phyloP scores from a whole-genome alignment of 2,888 invertebrate genomes.

The Hecatera dysodea region DNA sequence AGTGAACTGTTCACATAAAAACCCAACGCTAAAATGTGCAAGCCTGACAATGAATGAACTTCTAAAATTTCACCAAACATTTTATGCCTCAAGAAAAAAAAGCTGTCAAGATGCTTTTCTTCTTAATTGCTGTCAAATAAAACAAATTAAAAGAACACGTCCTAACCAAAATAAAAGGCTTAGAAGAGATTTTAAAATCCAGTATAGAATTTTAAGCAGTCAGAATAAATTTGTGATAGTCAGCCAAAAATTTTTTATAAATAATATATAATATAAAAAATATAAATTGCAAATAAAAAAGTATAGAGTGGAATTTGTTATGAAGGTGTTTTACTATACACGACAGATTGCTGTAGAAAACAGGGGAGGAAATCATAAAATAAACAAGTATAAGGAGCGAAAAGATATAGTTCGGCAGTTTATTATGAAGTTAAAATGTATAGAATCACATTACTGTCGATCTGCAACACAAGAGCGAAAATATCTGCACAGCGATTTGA shows the following conservation, averaged over 20 bases:
- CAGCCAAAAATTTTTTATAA: slow-evolving; percentile 25
- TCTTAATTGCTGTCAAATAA: slow-evolving; percentile 46
- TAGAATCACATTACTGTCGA: slow-evolving; percentile 60
- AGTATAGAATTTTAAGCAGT: slow-evolving; percentile 25
- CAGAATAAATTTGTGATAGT: slow-evolving; percentile 26
- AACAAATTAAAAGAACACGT: slow-evolving; percentile 49
- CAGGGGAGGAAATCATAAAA: slow-evolving; percentile 19
- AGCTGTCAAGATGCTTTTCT: slow-evolving; percentile 14
- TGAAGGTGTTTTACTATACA: slow-evolving; percentile 23
- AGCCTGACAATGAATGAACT: slow-evolving; percentile 26
- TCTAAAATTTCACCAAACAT: slow-evolving; percentile 23
- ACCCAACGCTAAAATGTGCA: slow-evolving; percentile 37
- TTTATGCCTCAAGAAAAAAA: slow-evolving; percentile 40
- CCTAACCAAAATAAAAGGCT: slow-evolving; percentile 48
- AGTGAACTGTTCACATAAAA: slow-evolving; percentile 22
- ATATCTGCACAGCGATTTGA: slow-evolving; percentile 60
- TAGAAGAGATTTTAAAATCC: slow-evolving; percentile 34
- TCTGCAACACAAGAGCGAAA: slow-evolving; percentile 59
- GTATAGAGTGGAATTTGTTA: slow-evolving; percentile 20
- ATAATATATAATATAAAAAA: not conserved
- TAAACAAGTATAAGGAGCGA: slow-evolving; percentile 16
- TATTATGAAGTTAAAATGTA: slow-evolving; percentile 58
- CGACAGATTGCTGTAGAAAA: slow-evolving; percentile 13
- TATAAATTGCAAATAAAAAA: slow-evolving; percentile 11
- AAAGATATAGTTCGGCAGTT: slow-evolving; percentile 37